Base-by-base conservation (phyloP, 2,113 vertebrate species). In the Sarotherodon lohbergeri region DNA sequence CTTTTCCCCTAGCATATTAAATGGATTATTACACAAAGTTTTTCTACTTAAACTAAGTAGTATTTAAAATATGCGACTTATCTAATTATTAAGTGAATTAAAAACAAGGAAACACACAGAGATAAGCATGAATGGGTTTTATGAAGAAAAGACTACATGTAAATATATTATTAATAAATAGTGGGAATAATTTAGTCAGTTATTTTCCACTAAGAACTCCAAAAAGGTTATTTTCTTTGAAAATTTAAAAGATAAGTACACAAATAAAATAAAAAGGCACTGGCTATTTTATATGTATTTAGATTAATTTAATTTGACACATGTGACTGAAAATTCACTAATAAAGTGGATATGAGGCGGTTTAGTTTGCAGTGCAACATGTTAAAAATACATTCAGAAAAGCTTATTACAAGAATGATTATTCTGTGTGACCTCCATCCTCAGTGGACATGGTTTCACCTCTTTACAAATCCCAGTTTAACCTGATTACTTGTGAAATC, bases 1-100 rank as follows among this genome's bases (percentile, higher is more conserved):
- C 41, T 29, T 76, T 48, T 9, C 24, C 9, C 14, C 0, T 24
- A 16, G 0, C 24, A 48, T 48, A 29, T 7, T 3, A 27, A 0
- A 16, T 10, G 68, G 68, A 73, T 76, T 48, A 76, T 48, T 76
- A 48, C 41, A 19, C 14, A 48, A 76, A 9, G 2, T 48, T 48
- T 48, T 48, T 0, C 24, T 48, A 11, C 41, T 19, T 48, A 48
- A 76, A 48, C 9, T 11, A 17, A 76, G 41, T 48, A 48, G 9
- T 76, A 48, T 48, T 76, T 48, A 46, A 48, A 76, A 27, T 29
- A 48, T 76, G 24, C 0, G 1, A 76, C 0, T 48, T 19, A 48
- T 48, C 22, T 3, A 76, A 48, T 29, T 17, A 76, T 1, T 48
- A 76, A 48, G 24, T 29, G 43, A 76, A 29, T 76, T 7, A 17